A percentile compares a stretch with the other conserved stretches of the same genome.
These are phyloP conservation scores for Neotoma lepida DNA, from an alignment of 2,113 vertebrate genomes.

Conservation along the genomic window DNA sequence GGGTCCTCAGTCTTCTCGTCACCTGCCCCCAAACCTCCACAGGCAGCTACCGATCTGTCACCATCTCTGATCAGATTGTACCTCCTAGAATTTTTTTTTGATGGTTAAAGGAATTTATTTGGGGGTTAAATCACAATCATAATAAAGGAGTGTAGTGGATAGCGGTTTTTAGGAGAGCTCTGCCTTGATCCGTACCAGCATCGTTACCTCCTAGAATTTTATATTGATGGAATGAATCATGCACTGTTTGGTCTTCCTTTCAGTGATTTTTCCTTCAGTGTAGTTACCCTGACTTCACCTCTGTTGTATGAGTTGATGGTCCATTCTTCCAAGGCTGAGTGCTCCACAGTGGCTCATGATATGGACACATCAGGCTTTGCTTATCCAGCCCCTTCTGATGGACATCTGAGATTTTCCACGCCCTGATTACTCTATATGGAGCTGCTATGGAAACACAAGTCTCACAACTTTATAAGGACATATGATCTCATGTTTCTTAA, in stretches of 20 bases:
- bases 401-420: background rate
- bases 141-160: too few species aligned
- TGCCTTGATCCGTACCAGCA: too few species aligned
- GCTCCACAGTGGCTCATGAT: background rate
- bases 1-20: background rate
- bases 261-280: background rate
- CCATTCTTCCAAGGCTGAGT: background rate
- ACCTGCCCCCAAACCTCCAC: background rate
- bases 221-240: background rate
- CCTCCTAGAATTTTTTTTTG: background rate
- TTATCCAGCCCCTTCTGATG: background rate
- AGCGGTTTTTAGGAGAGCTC: too few species aligned
- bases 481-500: background rate
- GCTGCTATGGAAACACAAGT: background rate
- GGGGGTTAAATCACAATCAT: too few species aligned
- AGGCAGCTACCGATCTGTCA: background rate
- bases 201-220: background rate
- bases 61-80: background rate
- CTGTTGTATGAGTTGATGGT: background rate
- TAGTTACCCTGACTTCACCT: background rate
- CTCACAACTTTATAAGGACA: background rate
- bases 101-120: too few species aligned
- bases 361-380: background rate
- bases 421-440: background rate
- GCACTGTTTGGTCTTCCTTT: background rate